Base-by-base conservation (phyloP, 2,888 invertebrate genomes). In the Phortica magna region DNA sequence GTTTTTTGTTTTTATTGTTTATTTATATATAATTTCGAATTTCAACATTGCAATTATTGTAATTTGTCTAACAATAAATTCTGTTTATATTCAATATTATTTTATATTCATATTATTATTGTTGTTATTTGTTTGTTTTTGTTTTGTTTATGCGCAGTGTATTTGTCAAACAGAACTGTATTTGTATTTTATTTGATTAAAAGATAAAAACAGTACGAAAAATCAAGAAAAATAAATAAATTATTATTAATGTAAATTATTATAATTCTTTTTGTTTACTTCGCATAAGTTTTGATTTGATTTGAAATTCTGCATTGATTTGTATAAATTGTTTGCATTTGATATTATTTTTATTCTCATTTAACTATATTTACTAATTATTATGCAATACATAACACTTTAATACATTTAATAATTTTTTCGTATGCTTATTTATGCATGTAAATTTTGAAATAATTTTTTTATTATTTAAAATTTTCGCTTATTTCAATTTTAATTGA, bases 401-500 rank as follows among this genome's bases (percentile, higher is more conserved):
- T 71, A 71, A 55, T 71, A 71, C 53, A 71, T 70, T 71, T 53
- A 71, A 42, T 71, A 71, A 53, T 53, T 43, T 71, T 71, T 31
- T n/a, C 70, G 39, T 71, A n/a, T 19, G 68, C 53, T 53, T 71
- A 53, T 55, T 17, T 17, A 43, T 57, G 55, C 19, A 59, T 72
- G 39, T 59, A 72, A 72, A 41, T 55, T 73, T n/a, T 31, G 17
- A 65, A 31, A 12, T 31, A 65, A 65, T 7, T 14, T 7, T 7
- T 65, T 65, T 10, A 31, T 31, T 31, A 31, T 7, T 31, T 7
- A 6, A 14, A 7, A 1, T 31, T 65, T 79, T 80, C 42, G 78
- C 76, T 71, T 55, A 71, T 71, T 75, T 82, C 83, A 80, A 82
- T 78, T 84, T 82, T 90, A 90, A 90, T 90, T 90, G 89, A 90